Evolutionary conservation across 2,797 vertebrate species (phyloP), one percentile per base, ranked within the genome.

Genomic region (Rhinichthys osculus): DNA sequence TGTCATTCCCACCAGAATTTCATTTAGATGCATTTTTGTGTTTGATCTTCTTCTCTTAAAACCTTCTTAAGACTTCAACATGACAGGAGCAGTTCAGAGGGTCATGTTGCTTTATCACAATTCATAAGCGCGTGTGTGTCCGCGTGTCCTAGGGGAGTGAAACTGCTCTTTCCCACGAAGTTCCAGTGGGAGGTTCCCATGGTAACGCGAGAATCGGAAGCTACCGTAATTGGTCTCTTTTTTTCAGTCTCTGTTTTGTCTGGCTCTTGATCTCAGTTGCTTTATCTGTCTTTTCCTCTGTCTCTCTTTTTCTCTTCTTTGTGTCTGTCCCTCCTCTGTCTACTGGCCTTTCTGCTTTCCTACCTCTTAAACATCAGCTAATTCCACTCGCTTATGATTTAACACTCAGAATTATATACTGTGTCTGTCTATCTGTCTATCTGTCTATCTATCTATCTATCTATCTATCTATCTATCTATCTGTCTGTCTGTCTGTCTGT

Each of bases 171-270:
- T 89, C 89, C 89, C 85, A 84, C 74, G 59, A 85, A 85, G 87
- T 89, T 87, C 87, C 87, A 82, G 73, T 59, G 84, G 86, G 89
- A 87, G 74, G 89, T 90, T 90, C 86, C 89, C 89, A 90, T 90
- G 89, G 89, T 82, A 90, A 90, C 89, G 69, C 59, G 2, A 85
- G 82, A 87, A 86, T 90, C 87, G 84, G 91, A 91, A 92, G 91
- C 90, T 91, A 88, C 92, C 88, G 86, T 92, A 92, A 90, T 89
- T 92, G 92, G 92, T 89, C 88, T 84, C 54, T 86, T 93, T 89
- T 86, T 81, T 90, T 90, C 89, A 88, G 91, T 92, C 91, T 89
- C 86, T 88, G 84, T 89, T 93, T 87, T 84, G 84, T 90, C 89
- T 88, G 78, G 78, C 81, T 81, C 84, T 84, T 84, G 87, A 90